Conservation (phyloP, 1,140 invertebrate genomes). For the Hypsibius dujardini region DNA sequence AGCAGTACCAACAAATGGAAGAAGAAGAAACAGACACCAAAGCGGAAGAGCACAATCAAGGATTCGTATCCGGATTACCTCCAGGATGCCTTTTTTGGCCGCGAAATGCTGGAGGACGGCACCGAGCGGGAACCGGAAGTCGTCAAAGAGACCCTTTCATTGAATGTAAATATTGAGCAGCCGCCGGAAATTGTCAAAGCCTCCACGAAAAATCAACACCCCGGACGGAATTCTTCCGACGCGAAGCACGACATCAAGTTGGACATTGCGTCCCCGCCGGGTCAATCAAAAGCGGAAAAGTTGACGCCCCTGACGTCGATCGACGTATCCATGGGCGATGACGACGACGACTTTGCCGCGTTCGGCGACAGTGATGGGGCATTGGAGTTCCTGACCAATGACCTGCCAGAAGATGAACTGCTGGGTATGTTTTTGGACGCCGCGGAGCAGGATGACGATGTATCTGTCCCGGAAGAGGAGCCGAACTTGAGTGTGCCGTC, state of each 20-base stretch:
- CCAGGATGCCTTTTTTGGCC: constrained; percentile 9
- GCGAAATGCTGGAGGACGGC: background rate
- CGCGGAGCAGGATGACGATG: background rate
- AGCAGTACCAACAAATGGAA: background rate
- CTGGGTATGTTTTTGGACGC: background rate
- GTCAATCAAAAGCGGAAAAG: constrained; percentile 1
- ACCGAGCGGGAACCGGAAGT: background rate
- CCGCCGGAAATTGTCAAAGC: too few relatives aligned
- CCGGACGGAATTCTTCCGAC: too few relatives aligned
- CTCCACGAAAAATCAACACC: too few relatives aligned
- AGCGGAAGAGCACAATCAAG: background rate
- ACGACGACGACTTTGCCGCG: background rate
- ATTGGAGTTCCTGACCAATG: background rate
- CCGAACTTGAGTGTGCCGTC: too few relatives aligned
- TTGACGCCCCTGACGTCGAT: background rate
- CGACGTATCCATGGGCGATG: background rate
- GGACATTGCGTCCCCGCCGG: background rate
- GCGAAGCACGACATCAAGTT: too few relatives aligned
- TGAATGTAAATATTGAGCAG: background rate
- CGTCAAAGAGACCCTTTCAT: background rate
- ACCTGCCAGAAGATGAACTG: background rate
- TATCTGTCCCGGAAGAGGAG: background rate
- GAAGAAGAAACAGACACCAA: background rate
- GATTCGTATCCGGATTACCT: constrained; percentile 11
- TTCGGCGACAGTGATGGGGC: background rate